phyloP scores from a whole-genome alignment of 64 coral and sea anemone species.

The Stylophora pistillata region DNA sequence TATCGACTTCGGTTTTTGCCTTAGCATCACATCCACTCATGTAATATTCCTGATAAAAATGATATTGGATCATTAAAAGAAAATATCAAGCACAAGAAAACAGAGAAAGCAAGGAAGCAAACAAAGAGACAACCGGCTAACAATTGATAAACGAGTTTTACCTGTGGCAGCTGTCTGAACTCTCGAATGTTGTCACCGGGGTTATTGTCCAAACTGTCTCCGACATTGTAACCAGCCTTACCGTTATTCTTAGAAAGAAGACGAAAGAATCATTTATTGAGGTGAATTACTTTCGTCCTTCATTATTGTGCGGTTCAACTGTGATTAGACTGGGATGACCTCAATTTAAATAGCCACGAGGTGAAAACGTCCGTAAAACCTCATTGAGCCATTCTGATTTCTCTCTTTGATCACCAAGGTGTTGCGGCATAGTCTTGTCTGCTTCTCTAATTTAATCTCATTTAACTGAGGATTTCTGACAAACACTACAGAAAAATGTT shows the following conservation, averaged over 20 bases:
- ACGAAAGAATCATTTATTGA: neutral
- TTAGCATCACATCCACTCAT: slow-evolving; percentile 25
- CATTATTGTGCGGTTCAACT: too few species aligned
- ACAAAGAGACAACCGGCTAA: neutral
- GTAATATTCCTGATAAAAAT: neutral
- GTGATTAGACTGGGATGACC: too few species aligned
- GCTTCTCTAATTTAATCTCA: too few species aligned
- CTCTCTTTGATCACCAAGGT: too few species aligned
- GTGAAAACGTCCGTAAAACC: too few species aligned
- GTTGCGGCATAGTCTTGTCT: too few species aligned
- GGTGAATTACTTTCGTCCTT: too few species aligned
- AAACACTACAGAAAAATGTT: too few species aligned
- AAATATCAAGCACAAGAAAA: neutral
- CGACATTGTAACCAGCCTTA: slow-evolving; percentile 33
- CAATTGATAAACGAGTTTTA: neutral
- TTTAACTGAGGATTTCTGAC: too few species aligned
- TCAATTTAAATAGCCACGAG: too few species aligned
- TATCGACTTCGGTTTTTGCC: slow-evolving; percentile 13
- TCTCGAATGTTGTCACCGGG: slow-evolving; percentile 35
- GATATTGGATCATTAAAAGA: neutral
- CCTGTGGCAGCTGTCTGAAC: slow-evolving; percentile 32
- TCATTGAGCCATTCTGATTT: too few species aligned
- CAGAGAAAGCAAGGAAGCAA: neutral
- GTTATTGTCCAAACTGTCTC: slow-evolving; percentile 24
- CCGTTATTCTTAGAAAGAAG: slow-evolving; percentile 14